These are phyloP conservation scores for Brachyhypopomus gauderio DNA, from an alignment of 2,113 vertebrate genomes.

Conservation along the genomic window DNA sequence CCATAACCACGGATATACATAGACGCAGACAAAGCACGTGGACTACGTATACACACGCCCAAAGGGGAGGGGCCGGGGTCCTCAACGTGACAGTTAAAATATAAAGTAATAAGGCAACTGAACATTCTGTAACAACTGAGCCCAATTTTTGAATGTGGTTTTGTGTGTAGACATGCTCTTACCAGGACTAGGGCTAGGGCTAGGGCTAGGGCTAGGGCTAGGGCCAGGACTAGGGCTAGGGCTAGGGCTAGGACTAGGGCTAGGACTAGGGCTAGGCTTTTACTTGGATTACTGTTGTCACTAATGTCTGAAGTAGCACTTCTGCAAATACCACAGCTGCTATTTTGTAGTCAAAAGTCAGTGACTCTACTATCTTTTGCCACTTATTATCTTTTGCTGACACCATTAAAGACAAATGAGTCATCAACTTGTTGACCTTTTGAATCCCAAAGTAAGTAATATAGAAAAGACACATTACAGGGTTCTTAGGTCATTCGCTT, in stretches of 20 bases:
- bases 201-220: neutral
- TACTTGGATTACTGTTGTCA: neutral
- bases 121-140: no score
- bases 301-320: neutral
- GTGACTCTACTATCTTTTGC: neutral
- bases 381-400: neutral
- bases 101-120: no score
- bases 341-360: neutral
- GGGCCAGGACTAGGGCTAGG: neutral
- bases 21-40: no score
- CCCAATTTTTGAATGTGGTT: no score
- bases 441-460: neutral
- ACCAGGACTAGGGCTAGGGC: neutral
- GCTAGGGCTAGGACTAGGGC: no score
- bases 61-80: no score
- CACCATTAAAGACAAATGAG: neutral
- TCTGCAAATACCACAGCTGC: neutral
- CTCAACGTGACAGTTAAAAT: no score
- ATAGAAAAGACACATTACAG: neutral
- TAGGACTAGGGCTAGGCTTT: neutral
- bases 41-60: no score
- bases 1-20: no score
- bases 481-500: neutral
- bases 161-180: no score
- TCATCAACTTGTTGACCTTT: neutral